phyloP scores from a whole-genome alignment of 2,113 vertebrate species.

The Malurus alboscapulatus region DNA sequence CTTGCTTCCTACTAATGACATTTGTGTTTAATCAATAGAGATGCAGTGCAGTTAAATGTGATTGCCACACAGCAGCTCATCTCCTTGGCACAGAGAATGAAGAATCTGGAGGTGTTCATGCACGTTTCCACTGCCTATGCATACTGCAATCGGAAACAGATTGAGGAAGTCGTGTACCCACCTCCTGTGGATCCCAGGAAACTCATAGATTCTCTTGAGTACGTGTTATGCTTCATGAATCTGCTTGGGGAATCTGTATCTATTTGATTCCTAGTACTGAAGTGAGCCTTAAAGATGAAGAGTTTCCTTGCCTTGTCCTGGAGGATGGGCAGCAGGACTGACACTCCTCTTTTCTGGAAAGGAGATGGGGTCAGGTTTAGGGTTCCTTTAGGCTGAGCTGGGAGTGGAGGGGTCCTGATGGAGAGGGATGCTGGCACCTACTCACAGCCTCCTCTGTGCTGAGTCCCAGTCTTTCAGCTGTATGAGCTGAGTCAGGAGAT shows the following conservation, averaged over 20 bases:
- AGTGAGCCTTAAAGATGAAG: not conserved
- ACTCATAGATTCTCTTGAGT: constrained; percentile 94
- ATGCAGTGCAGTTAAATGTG: constrained; percentile 94
- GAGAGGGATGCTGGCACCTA: not conserved
- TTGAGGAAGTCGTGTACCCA: constrained; percentile 91
- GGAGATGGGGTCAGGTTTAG: not conserved
- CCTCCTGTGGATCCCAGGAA: constrained; percentile 93
- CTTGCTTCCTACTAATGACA: not conserved
- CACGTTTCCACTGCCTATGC: constrained; percentile 96
- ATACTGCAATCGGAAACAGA: constrained; percentile 92
- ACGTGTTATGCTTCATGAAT: constrained; percentile 54
- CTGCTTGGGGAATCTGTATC: not conserved
- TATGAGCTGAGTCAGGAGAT: not conserved
- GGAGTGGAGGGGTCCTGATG: not conserved
- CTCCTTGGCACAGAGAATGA: constrained; percentile 86
- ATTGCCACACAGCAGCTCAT: constrained; percentile 90
- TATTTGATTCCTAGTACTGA: not conserved
- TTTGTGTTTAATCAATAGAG: constrained; percentile 71
- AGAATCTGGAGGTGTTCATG: constrained; percentile 90
- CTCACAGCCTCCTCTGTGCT: not conserved
- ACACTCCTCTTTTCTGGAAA: not conserved
- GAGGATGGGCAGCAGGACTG: not conserved
- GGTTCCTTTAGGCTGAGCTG: not conserved
- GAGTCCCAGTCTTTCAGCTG: not conserved
- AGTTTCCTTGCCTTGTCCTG: not conserved